Evolutionary conservation across 2,797 vertebrate genomes (phyloP).

Genomic region (Sebastes vulpes): DNA sequence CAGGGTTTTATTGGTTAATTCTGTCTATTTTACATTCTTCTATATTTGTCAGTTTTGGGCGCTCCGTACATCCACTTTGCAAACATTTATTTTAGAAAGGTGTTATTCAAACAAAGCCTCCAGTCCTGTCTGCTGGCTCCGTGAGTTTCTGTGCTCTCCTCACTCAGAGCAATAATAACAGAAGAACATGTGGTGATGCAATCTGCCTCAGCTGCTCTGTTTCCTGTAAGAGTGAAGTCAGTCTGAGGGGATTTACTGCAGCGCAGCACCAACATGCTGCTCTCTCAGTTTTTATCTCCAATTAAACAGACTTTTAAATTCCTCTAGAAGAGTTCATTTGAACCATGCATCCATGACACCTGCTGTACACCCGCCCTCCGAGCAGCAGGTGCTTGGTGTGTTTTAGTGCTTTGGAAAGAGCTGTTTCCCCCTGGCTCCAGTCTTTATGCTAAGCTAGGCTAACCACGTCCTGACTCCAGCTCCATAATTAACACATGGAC

Average conservation of each 20-base stretch:
- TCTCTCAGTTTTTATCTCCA: background rate
- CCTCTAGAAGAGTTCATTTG: background rate
- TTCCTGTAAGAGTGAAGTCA: constrained; percentile 23
- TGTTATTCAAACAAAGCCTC: background rate
- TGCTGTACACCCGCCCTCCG: background rate
- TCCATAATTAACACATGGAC: background rate
- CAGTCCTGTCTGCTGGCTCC: background rate
- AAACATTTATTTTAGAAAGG: background rate
- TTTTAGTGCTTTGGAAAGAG: background rate
- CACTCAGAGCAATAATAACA: background rate
- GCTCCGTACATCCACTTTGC: background rate
- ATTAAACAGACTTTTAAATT: background rate
- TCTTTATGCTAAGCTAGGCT: background rate
- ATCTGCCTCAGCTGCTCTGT: constrained; percentile 35
- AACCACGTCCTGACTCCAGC: background rate
- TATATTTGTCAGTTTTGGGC: background rate
- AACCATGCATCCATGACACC: background rate
- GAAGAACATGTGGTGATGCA: constrained; percentile 45
- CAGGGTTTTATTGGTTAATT: background rate
- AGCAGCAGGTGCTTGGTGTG: background rate
- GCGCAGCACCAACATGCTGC: background rate
- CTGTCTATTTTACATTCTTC: background rate
- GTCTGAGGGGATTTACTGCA: constrained; percentile 32
- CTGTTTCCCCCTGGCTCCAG: background rate
- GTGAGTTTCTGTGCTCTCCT: background rate